phyloP scores from a whole-genome alignment of 2,888 invertebrate species.

The Eurytoma californica region DNA sequence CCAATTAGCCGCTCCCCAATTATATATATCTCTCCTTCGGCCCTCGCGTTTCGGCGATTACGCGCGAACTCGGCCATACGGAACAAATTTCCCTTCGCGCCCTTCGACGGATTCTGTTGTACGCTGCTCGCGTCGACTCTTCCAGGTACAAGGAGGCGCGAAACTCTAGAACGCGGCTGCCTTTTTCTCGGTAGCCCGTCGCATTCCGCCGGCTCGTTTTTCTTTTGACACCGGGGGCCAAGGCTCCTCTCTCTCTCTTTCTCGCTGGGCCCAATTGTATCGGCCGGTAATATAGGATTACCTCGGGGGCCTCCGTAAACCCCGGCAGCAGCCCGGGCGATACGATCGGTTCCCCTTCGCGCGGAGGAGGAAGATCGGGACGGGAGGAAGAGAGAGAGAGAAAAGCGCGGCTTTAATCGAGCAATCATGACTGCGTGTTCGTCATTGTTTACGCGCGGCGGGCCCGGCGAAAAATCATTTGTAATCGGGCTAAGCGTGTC shows the following conservation, averaged over 20 bases:
- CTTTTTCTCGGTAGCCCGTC: constrained; percentile 20
- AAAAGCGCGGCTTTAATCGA: constrained; percentile 53
- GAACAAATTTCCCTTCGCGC: constrained; percentile 36
- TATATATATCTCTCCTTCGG: constrained; percentile 17
- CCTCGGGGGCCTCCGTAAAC: neutral
- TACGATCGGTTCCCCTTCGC: neutral
- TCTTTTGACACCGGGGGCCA: constrained; percentile 3
- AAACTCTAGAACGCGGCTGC: constrained; percentile 38
- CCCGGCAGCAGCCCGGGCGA: constrained; percentile 13
- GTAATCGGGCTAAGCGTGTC: constrained; percentile 52
- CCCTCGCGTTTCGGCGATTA: neutral
- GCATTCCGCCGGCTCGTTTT: neutral
- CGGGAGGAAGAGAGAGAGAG: neutral
- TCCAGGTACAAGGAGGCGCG: constrained; percentile 36
- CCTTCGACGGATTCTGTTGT: neutral
- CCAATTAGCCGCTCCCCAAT: constrained; percentile 53
- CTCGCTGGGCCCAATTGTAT: constrained; percentile 27
- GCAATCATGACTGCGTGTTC: constrained; percentile 58
- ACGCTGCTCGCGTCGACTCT: neutral
- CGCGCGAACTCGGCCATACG: constrained; percentile 11
- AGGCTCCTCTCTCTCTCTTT: neutral
- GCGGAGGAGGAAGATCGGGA: neutral
- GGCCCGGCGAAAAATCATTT: constrained; percentile 46
- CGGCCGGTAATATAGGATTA: constrained; percentile 30
- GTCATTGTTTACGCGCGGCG: constrained; percentile 49